Evolutionary conservation across 2,888 invertebrate genomes (phyloP), one percentile per base, ranked within the genome.

Genomic region (Limnephilus auricula): DNA sequence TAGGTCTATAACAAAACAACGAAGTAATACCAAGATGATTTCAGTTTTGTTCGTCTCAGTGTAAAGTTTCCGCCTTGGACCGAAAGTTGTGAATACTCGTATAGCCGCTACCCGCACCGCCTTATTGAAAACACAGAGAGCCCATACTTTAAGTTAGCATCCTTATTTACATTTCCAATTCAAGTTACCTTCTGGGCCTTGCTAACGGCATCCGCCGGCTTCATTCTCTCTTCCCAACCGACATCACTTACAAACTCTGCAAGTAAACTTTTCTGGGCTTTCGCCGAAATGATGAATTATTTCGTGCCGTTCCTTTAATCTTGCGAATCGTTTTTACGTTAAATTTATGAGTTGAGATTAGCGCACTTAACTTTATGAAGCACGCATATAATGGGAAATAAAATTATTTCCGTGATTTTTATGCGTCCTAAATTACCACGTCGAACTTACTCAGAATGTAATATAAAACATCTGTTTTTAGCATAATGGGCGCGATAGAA

Each of bases 91-190:
- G 79, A 83, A 50, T 84, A 45, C 45, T 45, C 45, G 0, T 45
- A 34, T 50, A 83, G 2, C 50, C 65, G 34, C 45, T 25, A 65
- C 65, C 65, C 65, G 65, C 50, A 50, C 18, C 25, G 90, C 32
- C 65, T 83, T 90, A 90, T 90, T 90, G 91, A 91, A 89, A 80
- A 80, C 82, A 83, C 37, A 80, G 40, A 84, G 30, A 89, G 84
- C 89, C 84, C 79, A 34, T 79, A 65, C 65, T 84, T 79, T 30
- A 91, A 91, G 40, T 90, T 89, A 79, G 37, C 83, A 78, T 45
- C 37, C 85, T 85, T 89, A 91, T 91, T 89, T 91, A 91, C 91
- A 91, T 91, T 91, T 89, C 89, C 83, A 89, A 91, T 89, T 89
- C 89, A 65, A 89, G 89, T 80, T 89, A 89, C 91, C 91, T 91